Base-by-base conservation (phyloP, 2,888 invertebrate species). In the Microchrysa polita region DNA sequence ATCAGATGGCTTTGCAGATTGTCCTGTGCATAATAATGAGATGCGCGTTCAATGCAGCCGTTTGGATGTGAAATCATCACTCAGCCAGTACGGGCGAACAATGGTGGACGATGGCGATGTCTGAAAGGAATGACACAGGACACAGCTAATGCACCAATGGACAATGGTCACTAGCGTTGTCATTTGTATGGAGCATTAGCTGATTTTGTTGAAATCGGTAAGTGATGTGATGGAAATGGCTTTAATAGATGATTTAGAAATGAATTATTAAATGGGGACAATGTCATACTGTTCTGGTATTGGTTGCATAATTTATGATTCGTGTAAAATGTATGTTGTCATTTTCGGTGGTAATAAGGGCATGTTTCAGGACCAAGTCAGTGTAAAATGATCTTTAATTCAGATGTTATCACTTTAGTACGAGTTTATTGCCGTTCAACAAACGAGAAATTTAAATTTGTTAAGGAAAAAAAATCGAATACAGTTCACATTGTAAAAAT, bases 1-100 rank as follows among this genome's bases (percentile, higher is more conserved):
- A 7, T n/a, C 60, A n/a, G 14, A 48, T 48, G 16, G 48, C 27
- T 60, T 60, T 60, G 34, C 27, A 27, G 34, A 60, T 60, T 60
- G 60, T 60, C 23, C 60, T 10, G 34, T 60, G 60, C 60, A 60
- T 60, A 34, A 14, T 60, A 60, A 60, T 60, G 27, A 60, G 60
- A 27, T 60, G 27, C 34, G 27, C 34, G 20, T 60, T 27, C 34
- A 18, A 5, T 55, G 55, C 55, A 55, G 4, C 18, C 18, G 55
- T n/a, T 20, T 20, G 55, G 5, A 55, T 55, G 55, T 55, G 55
- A 55, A 55, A 52, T 52, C 52, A 52, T 52, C 5, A 52, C 52
- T 34, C 27, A 34, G 27, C 27, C 27, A 34, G n/a, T 34, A 34
- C 4, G 42, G 42, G 12, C 42, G 12, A 48, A 12, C 48, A 48